These are phyloP conservation scores for Acropora tenuis DNA, from an alignment of 64 coral and sea anemone species.

Conservation along the genomic window DNA sequence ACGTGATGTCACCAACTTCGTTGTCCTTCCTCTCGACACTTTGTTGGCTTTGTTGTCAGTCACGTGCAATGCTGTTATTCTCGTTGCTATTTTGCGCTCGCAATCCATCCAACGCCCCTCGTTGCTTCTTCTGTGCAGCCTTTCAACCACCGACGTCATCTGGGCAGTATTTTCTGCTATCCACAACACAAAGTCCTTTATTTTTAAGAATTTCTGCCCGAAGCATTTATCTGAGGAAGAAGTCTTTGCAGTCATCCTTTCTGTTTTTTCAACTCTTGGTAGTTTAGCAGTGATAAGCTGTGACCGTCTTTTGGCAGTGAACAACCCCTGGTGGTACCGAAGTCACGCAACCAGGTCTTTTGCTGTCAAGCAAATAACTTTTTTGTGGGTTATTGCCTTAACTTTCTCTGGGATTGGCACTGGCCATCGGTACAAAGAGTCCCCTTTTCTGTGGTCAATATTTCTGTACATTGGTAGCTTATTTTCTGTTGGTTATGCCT, in stretches of 20 bases:
- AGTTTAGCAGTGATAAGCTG: slow-evolving; percentile 2
- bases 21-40: neutral
- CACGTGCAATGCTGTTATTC: neutral
- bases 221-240: too few relatives aligned
- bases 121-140: neutral
- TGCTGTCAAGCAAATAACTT: neutral
- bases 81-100: neutral
- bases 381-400: neutral
- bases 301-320: neutral
- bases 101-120: neutral
- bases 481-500: neutral
- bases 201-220: neutral
- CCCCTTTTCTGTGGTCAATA: neutral
- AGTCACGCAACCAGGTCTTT: neutral
- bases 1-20: neutral
- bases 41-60: slow-evolving; percentile 4
- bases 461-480: too few relatives aligned
- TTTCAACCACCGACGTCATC: neutral
- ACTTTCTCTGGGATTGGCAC: too few relatives aligned
- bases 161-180: slow-evolving; percentile 1
- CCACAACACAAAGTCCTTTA: neutral
- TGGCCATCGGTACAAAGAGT: neutral
- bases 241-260: neutral
- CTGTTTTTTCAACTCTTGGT: neutral
- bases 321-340: slow-evolving; percentile 20